Evolutionary conservation across 2,113 vertebrate species (phyloP).

Genomic region (Indicator maculatus): DNA sequence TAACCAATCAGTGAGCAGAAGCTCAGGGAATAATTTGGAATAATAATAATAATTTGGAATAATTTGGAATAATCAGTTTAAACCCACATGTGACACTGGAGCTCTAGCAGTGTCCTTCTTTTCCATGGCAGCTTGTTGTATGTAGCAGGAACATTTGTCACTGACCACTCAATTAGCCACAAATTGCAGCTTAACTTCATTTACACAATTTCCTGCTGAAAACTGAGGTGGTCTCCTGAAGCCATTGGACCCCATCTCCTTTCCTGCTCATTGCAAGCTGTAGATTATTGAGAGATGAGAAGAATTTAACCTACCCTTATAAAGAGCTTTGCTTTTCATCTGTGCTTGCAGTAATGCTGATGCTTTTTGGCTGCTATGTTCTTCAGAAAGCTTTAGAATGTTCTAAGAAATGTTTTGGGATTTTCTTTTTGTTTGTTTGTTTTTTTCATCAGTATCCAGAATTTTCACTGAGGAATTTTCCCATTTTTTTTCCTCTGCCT

Average conservation of each 20-base stretch:
- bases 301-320: not conserved
- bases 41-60: no score
- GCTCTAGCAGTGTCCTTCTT: conserved; percentile 27
- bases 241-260: not conserved
- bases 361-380: not conserved
- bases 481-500: no score
- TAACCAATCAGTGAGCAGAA: not conserved
- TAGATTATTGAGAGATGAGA: not conserved
- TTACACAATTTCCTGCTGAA: conserved; percentile 27
- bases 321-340: not conserved
- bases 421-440: no score
- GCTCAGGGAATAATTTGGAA: not conserved
- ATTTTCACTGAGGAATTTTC: no score
- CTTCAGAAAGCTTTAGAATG: not conserved
- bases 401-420: not conserved
- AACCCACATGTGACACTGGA: conserved; percentile 23
- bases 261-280: not conserved
- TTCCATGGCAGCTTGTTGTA: conserved; percentile 47
- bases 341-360: not conserved
- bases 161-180: conserved; percentile 60
- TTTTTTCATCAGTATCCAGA: no score
- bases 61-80: conserved; percentile 57
- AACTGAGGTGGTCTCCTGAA: not conserved
- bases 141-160: conserved; percentile 47
- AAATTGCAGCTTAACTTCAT: conserved; percentile 41